Evolutionary conservation across 2,888 invertebrate genomes (phyloP), one percentile per base, ranked within the genome.

Genomic region (Meghimatium bilineatum): DNA sequence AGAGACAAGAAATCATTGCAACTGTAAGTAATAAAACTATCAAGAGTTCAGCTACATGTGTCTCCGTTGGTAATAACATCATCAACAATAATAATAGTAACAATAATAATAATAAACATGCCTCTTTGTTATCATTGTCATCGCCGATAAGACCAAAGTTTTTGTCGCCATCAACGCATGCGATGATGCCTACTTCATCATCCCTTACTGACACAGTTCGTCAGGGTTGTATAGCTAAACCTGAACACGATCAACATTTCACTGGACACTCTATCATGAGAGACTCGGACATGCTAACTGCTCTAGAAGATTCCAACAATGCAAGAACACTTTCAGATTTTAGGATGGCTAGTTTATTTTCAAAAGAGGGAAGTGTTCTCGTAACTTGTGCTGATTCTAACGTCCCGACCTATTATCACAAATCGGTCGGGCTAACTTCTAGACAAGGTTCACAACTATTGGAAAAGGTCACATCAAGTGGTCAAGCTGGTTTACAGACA

Each of bases 121-220:
- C 69, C 5, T 32, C 79, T 26, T 67, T 44, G 29, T n/a, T 69
- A 32, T n/a, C 38, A 66, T 36, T 60, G 23, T 44, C 67, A 60
- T 49, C 71, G 38, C 26, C 67, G 26, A 1, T 60, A 38, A 14
- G 14, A 63, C 38, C 60, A 5, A 63, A 34, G 52, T 67, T 38
- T 8, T 52, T 49, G n/a, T 32, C 79, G 14, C n/a, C 80, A 14
- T 14, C 80, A 26, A 23, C 60, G 1, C 80, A 56, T 76, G 66
- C 75, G 32, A 82, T 82, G 82, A 82, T 82, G 76, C 75, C 82
- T 0, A 67, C 82, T 8, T 17, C 74, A 44, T 52, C 76, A 5
- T 32, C 66, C 3, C 38, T 38, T 44, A 76, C 56, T 20, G 82
- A 82, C 36, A 76, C 75, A 20, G 14, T 76, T 26, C 82, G 67